phyloP scores from a whole-genome alignment of 2,888 invertebrate genomes.

The Andrena bucephala region DNA sequence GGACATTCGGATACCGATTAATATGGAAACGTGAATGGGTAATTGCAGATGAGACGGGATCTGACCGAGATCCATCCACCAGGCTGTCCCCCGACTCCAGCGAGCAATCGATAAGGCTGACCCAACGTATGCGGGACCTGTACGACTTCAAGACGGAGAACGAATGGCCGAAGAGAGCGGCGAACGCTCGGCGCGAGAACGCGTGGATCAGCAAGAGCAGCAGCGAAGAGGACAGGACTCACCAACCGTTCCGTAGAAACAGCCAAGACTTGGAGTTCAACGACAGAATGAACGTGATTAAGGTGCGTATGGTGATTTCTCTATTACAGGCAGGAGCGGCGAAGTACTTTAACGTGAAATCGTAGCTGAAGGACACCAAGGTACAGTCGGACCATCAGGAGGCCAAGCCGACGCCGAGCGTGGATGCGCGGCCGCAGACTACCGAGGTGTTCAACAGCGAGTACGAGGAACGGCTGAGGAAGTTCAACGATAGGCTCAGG shows the following conservation, averaged over 20 bases:
- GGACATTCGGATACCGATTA: neutral
- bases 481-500: slow-evolving; percentile 68
- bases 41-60: slow-evolving; percentile 49
- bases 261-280: slow-evolving; percentile 79
- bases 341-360: neutral
- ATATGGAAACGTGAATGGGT: neutral
- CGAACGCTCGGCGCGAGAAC: slow-evolving; percentile 50
- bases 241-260: slow-evolving; percentile 63
- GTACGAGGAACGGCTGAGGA: slow-evolving; percentile 67
- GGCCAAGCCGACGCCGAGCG: neutral
- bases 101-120: slow-evolving; percentile 67
- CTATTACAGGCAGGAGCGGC: neutral
- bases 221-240: slow-evolving; percentile 71
- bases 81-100: slow-evolving; percentile 45
- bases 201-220: slow-evolving; percentile 76
- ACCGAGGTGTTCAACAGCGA: slow-evolving; percentile 46
- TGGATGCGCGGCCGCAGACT: neutral
- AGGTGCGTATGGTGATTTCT: slow-evolving; percentile 43
- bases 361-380: slow-evolving; percentile 53
- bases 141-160: slow-evolving; percentile 80
- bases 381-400: slow-evolving; percentile 37
- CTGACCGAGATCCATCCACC: slow-evolving; percentile 16
- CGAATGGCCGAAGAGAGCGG: slow-evolving; percentile 76
- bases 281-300: slow-evolving; percentile 63
- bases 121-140: slow-evolving; percentile 77